These are phyloP conservation scores for Hemistola chrysoprasaria DNA, from an alignment of 2,888 invertebrate genomes.

Conservation along the genomic window DNA sequence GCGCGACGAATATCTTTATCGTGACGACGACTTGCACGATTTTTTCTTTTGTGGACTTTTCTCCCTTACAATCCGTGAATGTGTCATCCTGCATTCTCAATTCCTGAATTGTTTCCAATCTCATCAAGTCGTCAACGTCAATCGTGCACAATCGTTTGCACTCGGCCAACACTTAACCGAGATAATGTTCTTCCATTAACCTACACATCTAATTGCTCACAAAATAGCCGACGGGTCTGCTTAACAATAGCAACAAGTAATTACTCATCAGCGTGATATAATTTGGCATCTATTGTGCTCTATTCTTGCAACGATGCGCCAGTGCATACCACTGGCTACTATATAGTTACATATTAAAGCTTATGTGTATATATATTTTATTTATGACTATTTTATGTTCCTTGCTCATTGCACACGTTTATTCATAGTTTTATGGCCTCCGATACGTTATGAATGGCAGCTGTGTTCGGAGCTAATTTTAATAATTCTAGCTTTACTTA, in stretches of 20 bases:
- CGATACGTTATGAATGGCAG: constrained; percentile 28
- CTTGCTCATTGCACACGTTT: constrained; percentile 47
- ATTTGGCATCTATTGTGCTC: constrained; percentile 54
- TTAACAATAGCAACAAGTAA: constrained; percentile 30
- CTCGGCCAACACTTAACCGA: constrained; percentile 20
- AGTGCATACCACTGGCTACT: constrained; percentile 14
- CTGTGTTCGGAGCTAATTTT: constrained; percentile 15
- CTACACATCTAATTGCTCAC: constrained; percentile 19
- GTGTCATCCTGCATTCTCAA: not conserved
- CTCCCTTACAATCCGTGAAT: no score
- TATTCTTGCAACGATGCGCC: constrained; percentile 57
- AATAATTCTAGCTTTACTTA: constrained; percentile 3
- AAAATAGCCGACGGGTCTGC: constrained; percentile 15
- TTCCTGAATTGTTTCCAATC: not conserved
- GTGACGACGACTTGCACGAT: no score
- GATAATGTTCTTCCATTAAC: constrained; percentile 18
- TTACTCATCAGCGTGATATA: constrained; percentile 45
- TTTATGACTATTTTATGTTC: constrained; percentile 31
- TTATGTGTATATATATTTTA: no score
- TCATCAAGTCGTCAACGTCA: constrained; percentile 4
- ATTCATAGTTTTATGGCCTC: constrained; percentile 43
- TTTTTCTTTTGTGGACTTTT: no score
- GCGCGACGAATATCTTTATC: no score
- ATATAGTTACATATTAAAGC: constrained; percentile 6
- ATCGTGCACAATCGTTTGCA: constrained; percentile 17